These are phyloP conservation scores for Mustela lutreola DNA, from an alignment of 2,113 vertebrate genomes.

Conservation along the genomic window DNA sequence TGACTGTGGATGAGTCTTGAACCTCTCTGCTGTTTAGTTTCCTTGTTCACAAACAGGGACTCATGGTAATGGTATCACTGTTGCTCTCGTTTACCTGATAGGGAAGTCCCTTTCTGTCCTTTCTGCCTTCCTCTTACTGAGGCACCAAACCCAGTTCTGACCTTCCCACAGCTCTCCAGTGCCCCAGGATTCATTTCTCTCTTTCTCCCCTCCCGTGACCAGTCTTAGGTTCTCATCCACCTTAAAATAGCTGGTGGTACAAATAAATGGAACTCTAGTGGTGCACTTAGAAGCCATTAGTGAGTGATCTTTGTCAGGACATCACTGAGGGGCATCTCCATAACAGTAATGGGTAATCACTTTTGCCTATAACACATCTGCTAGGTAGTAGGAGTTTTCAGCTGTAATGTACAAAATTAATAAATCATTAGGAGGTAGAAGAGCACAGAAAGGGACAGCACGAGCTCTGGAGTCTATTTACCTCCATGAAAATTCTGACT, in stretches of 20 bases:
- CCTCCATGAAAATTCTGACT: neutral
- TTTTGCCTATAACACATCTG: neutral
- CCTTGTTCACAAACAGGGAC: neutral
- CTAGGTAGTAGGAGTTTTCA: neutral
- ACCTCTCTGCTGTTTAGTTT: neutral
- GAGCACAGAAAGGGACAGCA: neutral
- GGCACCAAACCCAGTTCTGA: neutral
- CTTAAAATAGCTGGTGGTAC: neutral
- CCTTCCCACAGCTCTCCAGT: neutral
- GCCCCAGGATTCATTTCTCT: neutral
- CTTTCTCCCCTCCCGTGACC: neutral
- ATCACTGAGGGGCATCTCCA: neutral
- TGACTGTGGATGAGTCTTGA: neutral
- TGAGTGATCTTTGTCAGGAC: neutral
- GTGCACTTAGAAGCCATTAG: neutral
- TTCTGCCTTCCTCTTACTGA: neutral
- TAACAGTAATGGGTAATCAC: neutral
- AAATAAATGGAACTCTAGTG: constrained; percentile 2
- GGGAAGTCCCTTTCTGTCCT: neutral
- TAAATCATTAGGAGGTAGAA: neutral
- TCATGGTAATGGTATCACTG: neutral
- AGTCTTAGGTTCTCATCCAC: neutral
- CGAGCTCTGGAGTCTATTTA: neutral
- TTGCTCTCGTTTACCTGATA: neutral
- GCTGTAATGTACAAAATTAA: constrained; percentile 11